Evolutionary conservation across 2,113 vertebrate species (phyloP), one percentile per base, ranked within the genome.

Genomic region (Elephantulus edwardii): DNA sequence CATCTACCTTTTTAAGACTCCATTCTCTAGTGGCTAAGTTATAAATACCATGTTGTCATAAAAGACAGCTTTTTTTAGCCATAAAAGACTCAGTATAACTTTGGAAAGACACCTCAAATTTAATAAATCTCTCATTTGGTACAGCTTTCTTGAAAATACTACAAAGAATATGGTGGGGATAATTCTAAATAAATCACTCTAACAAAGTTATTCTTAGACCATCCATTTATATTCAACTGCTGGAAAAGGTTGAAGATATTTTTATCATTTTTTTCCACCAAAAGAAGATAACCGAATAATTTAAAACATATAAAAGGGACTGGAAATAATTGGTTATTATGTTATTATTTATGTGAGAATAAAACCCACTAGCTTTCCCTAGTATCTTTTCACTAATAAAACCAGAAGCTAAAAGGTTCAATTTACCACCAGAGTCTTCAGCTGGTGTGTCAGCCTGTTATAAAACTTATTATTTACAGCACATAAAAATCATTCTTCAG

Each of bases 401-500:
- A 89, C 48, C 48, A 83, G 66, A 92, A 75, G 70, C 40, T 38
- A 90, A 93, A 83, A 17, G 28, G 46, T 71, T 82, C 84, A 76
- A 91, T 89, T 94, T 83, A 70, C 75, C 90, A 93, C 44, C 58
- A 88, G 88, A 88, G 20, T 50, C 71, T 91, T 68, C 82, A 93
- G 93, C 79, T 93, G 91, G 76, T 90, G 33, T 66, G 46, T 80
- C n/a, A 35, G 12, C 50, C 86, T 93, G 50, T 84, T 94, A 89
- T 33, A 82, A 91, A 91, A 87, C 52, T 83, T 79, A 70, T 83
- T 90, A 89, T 46, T 91, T 22, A 85, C 30, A 80, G 52, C 75
- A 94, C 95, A 89, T 85, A 92, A 95, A n/a, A 93, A 94, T 89
- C 89, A 96, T 95, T 96, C 95, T 91, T 95, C n/a, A 83, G 91